Evolutionary conservation across 2,797 vertebrate genomes (phyloP).

Genomic region (Alca torda): DNA sequence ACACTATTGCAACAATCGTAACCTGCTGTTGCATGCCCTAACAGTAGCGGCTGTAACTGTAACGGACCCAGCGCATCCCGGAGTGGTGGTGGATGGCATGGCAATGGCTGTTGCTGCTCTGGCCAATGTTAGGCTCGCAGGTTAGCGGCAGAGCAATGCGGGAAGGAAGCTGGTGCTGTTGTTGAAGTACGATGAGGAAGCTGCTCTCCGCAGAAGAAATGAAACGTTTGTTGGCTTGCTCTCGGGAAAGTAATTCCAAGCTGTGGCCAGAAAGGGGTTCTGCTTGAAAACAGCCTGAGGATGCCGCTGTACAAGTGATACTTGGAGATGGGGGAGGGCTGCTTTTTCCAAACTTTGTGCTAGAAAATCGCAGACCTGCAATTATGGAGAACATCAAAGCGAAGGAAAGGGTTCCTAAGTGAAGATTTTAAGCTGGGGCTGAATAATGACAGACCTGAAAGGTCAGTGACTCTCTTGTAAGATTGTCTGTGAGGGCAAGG

Average conservation of each 20-base stretch:
- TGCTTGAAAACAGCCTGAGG: background rate
- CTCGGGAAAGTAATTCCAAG: background rate
- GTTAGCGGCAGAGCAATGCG: accelerated
- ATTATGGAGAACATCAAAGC: constrained; percentile 9
- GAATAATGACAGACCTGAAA: constrained; percentile 11
- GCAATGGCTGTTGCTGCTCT: background rate
- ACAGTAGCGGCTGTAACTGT: background rate
- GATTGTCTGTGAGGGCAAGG: background rate
- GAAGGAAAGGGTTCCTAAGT: background rate
- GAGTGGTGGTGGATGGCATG: background rate
- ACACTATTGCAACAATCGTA: background rate
- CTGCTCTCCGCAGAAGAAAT: background rate
- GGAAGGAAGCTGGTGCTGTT: background rate
- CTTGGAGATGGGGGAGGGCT: background rate
- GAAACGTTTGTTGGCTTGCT: background rate
- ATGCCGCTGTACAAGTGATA: background rate
- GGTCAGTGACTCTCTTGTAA: background rate
- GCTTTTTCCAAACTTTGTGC: background rate
- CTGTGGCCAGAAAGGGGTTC: background rate
- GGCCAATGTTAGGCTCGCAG: accelerated
- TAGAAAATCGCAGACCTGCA: background rate
- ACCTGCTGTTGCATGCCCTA: background rate
- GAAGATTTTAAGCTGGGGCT: constrained; percentile 2
- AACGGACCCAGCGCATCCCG: accelerated
- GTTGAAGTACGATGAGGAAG: background rate